Conservation (phyloP, 2,797 vertebrate species). For the Liasis olivaceus region DNA sequence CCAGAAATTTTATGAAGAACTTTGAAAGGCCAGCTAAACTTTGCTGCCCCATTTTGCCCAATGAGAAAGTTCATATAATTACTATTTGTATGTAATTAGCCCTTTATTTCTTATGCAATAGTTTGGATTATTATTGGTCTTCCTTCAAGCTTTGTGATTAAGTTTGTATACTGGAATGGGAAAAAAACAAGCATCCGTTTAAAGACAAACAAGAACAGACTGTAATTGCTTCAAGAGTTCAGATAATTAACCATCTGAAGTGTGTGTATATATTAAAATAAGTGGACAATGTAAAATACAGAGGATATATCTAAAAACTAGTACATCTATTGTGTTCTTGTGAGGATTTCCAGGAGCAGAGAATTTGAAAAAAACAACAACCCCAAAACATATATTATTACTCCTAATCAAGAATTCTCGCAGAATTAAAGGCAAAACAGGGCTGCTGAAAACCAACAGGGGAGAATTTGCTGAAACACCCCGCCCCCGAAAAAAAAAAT, state of each 20-base stretch:
- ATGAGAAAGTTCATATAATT: not conserved
- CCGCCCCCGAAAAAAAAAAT: not conserved
- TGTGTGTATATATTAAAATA: not conserved
- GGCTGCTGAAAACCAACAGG: not conserved
- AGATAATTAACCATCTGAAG: not conserved
- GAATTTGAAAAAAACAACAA: not conserved
- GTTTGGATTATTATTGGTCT: not conserved
- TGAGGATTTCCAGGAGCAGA: not conserved
- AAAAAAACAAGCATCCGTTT: not conserved
- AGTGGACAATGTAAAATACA: not conserved
- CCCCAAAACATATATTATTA: not conserved
- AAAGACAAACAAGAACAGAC: not conserved
- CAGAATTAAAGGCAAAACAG: not conserved
- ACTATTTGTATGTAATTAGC: not conserved
- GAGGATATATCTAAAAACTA: not conserved
- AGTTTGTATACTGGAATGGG: not conserved
- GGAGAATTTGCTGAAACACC: not conserved
- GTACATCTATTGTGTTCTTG: not conserved
- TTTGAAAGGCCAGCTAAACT: not conserved
- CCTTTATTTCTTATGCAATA: not conserved
- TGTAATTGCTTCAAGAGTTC: not conserved
- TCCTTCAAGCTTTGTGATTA: not conserved
- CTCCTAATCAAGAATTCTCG: not conserved
- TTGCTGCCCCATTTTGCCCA: not conserved
- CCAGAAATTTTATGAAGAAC: not conserved